Conservation (phyloP, 2,888 invertebrate genomes). For the Nephrotoma appendiculata region DNA sequence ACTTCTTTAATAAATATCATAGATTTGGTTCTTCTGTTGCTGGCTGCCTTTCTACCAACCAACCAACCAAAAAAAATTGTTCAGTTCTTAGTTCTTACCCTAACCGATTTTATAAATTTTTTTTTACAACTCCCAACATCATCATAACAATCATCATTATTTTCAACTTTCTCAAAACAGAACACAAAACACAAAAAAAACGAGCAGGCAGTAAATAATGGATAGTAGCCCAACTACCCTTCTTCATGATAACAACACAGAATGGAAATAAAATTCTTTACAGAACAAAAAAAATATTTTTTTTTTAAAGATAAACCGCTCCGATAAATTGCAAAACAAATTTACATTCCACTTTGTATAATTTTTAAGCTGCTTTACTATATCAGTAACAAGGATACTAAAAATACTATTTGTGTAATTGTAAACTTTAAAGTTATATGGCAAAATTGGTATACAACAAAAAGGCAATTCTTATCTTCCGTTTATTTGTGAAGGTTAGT, state of each 20-base stretch:
- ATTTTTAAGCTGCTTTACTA: not conserved
- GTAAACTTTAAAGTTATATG: no score
- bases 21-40: not conserved
- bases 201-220: not conserved
- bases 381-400: not conserved
- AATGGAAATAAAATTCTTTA: not conserved
- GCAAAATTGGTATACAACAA: no score
- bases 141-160: not conserved
- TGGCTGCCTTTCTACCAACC: not conserved
- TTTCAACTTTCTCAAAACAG: not conserved
- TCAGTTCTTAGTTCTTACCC: not conserved
- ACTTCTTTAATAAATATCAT: not conserved
- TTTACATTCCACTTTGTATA: not conserved
- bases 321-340: not conserved
- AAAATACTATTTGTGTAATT: no score
- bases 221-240: not conserved
- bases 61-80: not conserved
- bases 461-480: no score
- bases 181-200: not conserved
- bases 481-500: no score
- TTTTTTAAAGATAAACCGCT: not conserved
- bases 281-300: not conserved
- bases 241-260: not conserved
- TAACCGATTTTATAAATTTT: not conserved
- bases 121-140: not conserved